Conservation (phyloP, 2,113 vertebrate genomes). For the Elgaria multicarinata region DNA sequence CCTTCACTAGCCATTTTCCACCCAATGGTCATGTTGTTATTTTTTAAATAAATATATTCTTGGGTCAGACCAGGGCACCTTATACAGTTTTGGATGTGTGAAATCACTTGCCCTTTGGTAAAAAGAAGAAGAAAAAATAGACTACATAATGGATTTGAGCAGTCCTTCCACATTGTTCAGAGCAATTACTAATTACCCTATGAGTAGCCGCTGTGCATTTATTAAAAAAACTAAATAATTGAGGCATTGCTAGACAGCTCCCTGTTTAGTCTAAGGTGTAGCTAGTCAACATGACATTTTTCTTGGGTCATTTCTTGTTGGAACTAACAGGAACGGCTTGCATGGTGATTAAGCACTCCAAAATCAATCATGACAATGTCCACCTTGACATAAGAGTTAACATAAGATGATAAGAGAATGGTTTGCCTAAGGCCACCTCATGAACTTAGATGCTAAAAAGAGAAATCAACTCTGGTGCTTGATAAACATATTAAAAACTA, state of each 20-base stretch:
- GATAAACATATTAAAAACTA: too few relatives aligned
- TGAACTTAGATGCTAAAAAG: too few relatives aligned
- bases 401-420: neutral
- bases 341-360: neutral
- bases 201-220: neutral
- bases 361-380: neutral
- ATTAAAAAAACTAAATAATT: neutral
- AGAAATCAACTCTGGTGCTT: too few relatives aligned
- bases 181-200: neutral
- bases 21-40: neutral
- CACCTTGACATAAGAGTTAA: neutral
- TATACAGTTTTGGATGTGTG: neutral
- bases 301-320: neutral
- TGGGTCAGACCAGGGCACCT: neutral
- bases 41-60: neutral
- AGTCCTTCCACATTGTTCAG: neutral
- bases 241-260: neutral
- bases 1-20: neutral
- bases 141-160: neutral
- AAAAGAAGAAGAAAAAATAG: too few relatives aligned
- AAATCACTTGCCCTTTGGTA: neutral
- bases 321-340: neutral
- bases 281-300: neutral
- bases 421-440: too few relatives aligned
- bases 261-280: neutral